Percentiles rank a stretch among this genome's conserved stretches.
Evolutionary conservation across 2,888 invertebrate genomes (phyloP).

Genomic region (Perizoma flavofasciatum): DNA sequence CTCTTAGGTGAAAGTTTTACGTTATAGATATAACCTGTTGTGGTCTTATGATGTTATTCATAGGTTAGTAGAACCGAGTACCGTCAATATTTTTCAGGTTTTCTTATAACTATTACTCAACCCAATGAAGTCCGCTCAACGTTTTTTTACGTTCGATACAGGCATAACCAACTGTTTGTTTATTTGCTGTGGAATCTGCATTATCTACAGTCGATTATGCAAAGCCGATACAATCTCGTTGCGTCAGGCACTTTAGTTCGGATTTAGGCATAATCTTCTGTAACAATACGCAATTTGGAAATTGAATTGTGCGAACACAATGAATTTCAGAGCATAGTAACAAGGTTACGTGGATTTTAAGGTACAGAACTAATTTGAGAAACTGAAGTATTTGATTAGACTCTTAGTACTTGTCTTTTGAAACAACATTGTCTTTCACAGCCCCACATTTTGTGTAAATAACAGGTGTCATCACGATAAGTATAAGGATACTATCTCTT

Average conservation of each 20-base stretch:
- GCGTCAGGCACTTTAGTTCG: slow-evolving; percentile 13
- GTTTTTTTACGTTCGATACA: slow-evolving; percentile 1
- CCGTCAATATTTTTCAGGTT: slow-evolving; percentile 10
- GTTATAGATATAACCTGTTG: no score
- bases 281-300: slow-evolving; percentile 16
- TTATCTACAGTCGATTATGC: slow-evolving; percentile 30
- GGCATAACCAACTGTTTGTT: slow-evolving; percentile 1
- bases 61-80: neutral
- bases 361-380: slow-evolving; percentile 1
- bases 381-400: no score
- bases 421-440: no score
- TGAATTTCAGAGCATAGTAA: slow-evolving; percentile 10
- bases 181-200: slow-evolving; percentile 13
- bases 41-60: no score
- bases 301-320: slow-evolving; percentile 6
- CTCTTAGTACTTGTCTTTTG: no score
- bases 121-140: slow-evolving; percentile 8
- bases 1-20: no score
- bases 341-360: slow-evolving; percentile 6
- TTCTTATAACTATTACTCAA: slow-evolving; percentile 18
- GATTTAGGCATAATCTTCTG: slow-evolving; percentile 22
- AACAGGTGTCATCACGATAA: no score
- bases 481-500: no score
- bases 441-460: no score
- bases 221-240: slow-evolving; percentile 26